Conservation (phyloP, 2,888 invertebrate species). For the Sinopyrophorus schimmeli region DNA sequence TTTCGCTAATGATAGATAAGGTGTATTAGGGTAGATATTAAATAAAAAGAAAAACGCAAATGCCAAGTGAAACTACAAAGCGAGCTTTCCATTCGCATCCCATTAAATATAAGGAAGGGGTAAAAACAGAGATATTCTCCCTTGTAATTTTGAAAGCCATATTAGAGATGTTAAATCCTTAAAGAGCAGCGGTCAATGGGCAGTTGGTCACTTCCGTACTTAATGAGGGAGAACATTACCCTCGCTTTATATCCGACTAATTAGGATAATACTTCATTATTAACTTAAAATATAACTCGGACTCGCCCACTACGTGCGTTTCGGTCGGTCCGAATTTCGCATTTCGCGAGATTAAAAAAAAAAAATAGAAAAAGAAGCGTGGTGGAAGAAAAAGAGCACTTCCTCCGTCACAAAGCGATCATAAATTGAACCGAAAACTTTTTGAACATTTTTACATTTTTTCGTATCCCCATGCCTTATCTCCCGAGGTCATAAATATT, state of each 20-base stretch:
- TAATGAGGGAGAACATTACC: constrained; percentile 37
- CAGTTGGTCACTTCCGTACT: constrained; percentile 39
- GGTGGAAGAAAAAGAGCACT: constrained; percentile 5
- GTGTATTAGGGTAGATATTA: constrained; percentile 18
- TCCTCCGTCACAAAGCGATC: constrained; percentile 16
- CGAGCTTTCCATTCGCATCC: constrained; percentile 26
- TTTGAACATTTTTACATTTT: constrained; percentile 27
- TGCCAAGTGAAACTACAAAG: constrained; percentile 29
- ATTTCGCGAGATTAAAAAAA: too few relatives aligned
- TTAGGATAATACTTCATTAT: constrained; percentile 41
- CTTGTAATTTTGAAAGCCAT: constrained; percentile 37
- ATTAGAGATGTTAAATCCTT: constrained; percentile 40
- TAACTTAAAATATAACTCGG: constrained; percentile 36
- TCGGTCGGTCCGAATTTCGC: too few relatives aligned
- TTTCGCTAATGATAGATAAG: constrained; percentile 25
- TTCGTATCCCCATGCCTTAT: constrained; percentile 28
- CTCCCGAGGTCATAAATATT: constrained; percentile 33
- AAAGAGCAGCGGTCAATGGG: constrained; percentile 38
- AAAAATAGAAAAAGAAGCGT: too few relatives aligned
- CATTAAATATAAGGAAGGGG: constrained; percentile 33
- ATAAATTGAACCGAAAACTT: constrained; percentile 26
- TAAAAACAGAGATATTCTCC: constrained; percentile 35
- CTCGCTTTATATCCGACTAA: constrained; percentile 39
- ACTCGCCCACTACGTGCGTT: too few relatives aligned
- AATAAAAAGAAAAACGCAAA: constrained; percentile 24